Conservation (phyloP, 2,797 vertebrate species). For the Hoplostethus mediterraneus region DNA sequence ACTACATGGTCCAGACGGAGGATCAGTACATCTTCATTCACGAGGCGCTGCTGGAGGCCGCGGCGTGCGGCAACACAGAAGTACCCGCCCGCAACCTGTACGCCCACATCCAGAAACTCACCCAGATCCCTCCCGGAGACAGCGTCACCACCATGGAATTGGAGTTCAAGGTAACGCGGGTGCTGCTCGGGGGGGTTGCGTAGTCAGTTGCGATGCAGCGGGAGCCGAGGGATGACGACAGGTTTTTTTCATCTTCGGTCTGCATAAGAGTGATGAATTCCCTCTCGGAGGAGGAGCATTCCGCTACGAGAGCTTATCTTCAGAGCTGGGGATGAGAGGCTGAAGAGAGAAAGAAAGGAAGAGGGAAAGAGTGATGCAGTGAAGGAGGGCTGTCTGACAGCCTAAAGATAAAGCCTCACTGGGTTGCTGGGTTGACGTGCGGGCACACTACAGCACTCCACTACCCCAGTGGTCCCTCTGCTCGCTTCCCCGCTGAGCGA, state of each 20-base stretch:
- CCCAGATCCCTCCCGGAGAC: constrained; percentile 89
- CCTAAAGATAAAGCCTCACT: constrained; percentile 31
- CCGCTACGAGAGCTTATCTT: constrained; percentile 32
- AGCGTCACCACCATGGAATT: constrained; percentile 93
- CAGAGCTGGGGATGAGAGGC: constrained; percentile 35
- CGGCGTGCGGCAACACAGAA: constrained; percentile 91
- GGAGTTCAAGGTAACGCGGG: constrained; percentile 92
- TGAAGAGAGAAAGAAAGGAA: constrained; percentile 1
- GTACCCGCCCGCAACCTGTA: constrained; percentile 93
- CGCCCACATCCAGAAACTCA: constrained; percentile 95
- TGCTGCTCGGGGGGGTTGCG: background rate
- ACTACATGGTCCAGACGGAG: constrained; percentile 99
- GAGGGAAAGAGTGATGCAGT: constrained; percentile 9
- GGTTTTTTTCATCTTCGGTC: constrained; percentile 29
- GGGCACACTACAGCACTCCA: constrained; percentile 5
- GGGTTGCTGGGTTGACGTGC: background rate
- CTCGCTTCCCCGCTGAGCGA: background rate
- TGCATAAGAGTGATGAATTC: constrained; percentile 21
- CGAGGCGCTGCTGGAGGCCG: constrained; percentile 94
- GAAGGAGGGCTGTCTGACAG: constrained; percentile 31
- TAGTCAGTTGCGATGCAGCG: background rate
- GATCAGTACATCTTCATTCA: constrained; percentile 98
- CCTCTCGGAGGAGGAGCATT: constrained; percentile 25
- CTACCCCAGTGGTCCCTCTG: background rate
- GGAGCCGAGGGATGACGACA: background rate